phyloP scores from a whole-genome alignment of 2,888 invertebrate genomes.

The Gymnoscelis rufifasciata region DNA sequence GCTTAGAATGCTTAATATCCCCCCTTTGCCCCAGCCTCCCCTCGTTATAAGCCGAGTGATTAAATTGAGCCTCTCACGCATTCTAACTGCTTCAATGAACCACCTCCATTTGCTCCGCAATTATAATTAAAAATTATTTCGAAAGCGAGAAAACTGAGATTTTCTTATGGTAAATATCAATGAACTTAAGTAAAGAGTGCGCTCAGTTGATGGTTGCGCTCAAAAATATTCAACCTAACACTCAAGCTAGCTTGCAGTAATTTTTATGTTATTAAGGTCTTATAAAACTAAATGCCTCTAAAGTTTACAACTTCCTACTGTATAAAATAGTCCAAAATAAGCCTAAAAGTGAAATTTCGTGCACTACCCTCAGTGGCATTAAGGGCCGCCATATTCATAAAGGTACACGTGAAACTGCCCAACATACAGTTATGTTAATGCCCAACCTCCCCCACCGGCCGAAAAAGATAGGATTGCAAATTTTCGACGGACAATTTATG shows the following conservation, averaged over 20 bases:
- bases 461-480: constrained; percentile 77
- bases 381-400: constrained; percentile 53
- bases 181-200: background rate
- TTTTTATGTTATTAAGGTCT: constrained; percentile 1
- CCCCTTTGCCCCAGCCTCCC: constrained; percentile 40
- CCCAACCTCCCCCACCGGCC: constrained; percentile 63
- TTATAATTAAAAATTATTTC: constrained; percentile 76
- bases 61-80: constrained; percentile 69
- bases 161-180: constrained; percentile 12
- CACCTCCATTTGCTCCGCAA: constrained; percentile 57
- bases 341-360: constrained; percentile 38
- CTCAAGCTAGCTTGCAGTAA: background rate
- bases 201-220: background rate
- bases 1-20: constrained; percentile 66
- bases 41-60: constrained; percentile 67
- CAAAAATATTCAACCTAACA: background rate
- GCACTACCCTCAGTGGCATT: constrained; percentile 33
- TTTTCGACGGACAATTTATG: constrained; percentile 78
- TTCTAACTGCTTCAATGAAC: constrained; percentile 49
- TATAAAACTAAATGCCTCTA: background rate
- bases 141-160: constrained; percentile 47
- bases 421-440: constrained; percentile 75
- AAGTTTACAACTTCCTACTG: background rate
- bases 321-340: constrained; percentile 9
- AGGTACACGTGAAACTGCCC: constrained; percentile 62